Percentiles rank a stretch among this genome's conserved stretches.
Conservation (phyloP, 1,140 invertebrate species). For the Camponotus vicinus region DNA sequence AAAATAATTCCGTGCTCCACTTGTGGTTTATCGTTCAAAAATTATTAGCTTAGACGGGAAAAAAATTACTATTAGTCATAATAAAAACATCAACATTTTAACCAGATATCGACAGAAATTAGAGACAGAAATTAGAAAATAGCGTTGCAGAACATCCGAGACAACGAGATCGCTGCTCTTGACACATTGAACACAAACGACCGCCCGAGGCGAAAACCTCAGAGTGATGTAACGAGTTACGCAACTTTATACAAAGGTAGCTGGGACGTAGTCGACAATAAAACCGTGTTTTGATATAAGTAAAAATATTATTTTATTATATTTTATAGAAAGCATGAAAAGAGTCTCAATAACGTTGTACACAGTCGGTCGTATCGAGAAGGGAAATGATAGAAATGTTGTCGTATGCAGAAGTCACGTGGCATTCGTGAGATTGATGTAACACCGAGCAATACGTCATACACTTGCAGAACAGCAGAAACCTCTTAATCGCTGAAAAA, state of each 20-base stretch:
- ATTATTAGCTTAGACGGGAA: not conserved
- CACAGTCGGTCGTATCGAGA: not conserved
- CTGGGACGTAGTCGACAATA: not conserved
- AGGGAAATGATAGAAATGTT: slow-evolving; percentile 8
- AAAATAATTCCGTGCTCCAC: not conserved
- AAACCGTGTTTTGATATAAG: not conserved
- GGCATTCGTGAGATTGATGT: slow-evolving; percentile 23
- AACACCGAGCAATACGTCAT: slow-evolving; percentile 23
- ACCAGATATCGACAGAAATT: too few species aligned
- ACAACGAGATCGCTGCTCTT: slow-evolving; percentile 7
- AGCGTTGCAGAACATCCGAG: not conserved
- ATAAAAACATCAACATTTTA: not conserved
- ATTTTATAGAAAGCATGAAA: not conserved
- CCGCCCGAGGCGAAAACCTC: slow-evolving; percentile 1
- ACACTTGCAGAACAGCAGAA: slow-evolving; percentile 12
- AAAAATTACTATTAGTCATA: not conserved
- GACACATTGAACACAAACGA: slow-evolving; percentile 12
- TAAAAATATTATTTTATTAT: slow-evolving; percentile 1
- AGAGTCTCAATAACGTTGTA: slow-evolving; percentile 5
- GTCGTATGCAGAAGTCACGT: slow-evolving; percentile 15
- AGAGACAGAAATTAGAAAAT: slow-evolving; percentile 15
- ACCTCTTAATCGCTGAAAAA: slow-evolving; percentile 30
- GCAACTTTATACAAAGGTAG: slow-evolving; percentile 19
- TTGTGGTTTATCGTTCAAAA: not conserved
- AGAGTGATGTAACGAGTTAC: slow-evolving; percentile 30